Conservation (phyloP, 1,140 invertebrate species). For the Bradysia coprophila region DNA sequence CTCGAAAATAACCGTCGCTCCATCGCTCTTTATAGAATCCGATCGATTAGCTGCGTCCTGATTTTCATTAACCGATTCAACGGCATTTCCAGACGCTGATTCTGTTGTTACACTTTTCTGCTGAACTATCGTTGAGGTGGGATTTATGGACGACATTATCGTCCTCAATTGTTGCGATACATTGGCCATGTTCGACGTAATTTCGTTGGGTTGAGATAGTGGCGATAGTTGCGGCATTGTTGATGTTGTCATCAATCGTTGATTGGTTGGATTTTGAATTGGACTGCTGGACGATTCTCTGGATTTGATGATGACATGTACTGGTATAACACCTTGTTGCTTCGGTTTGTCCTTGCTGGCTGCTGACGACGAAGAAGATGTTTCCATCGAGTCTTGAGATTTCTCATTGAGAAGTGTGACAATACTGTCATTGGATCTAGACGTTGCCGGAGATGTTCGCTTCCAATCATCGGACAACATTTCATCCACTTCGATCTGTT, state of each 20-base stretch:
- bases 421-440: neutral
- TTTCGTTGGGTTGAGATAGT: slow-evolving; percentile 44
- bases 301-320: slow-evolving; percentile 12
- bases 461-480: slow-evolving; percentile 1
- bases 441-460: neutral
- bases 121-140: slow-evolving; percentile 4
- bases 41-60: neutral
- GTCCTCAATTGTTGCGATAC: slow-evolving; percentile 44
- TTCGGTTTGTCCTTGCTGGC: slow-evolving; percentile 10
- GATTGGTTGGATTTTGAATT: neutral
- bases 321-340: slow-evolving; percentile 15
- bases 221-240: slow-evolving; percentile 44
- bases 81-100: neutral
- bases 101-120: neutral
- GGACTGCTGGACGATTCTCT: slow-evolving; percentile 9
- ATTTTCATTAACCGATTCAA: neutral
- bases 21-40: neutral
- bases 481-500: neutral
- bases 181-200: slow-evolving; percentile 48
- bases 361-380: slow-evolving; percentile 7
- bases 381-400: slow-evolving; percentile 4
- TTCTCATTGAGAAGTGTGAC: neutral
- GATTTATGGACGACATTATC: slow-evolving; percentile 36
- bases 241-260: slow-evolving; percentile 11
- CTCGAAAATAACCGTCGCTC: neutral